Evolutionary conservation across 2,113 vertebrate species (phyloP).

Genomic region (Pedetes capensis): DNA sequence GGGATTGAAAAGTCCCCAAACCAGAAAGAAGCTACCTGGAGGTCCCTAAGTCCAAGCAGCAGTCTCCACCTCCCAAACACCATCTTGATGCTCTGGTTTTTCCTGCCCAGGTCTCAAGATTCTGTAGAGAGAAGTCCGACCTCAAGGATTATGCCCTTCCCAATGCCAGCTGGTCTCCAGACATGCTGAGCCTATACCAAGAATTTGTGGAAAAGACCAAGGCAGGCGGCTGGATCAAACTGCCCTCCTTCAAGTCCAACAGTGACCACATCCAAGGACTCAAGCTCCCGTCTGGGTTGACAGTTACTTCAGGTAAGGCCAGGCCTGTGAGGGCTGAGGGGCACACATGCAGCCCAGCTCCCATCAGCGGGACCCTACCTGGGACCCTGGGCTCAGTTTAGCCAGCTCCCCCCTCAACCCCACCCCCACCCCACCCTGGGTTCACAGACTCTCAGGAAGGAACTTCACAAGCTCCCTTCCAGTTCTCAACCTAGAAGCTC

Average conservation of each 20-base stretch:
- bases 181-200: conserved; percentile 84
- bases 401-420: background rate
- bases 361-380: background rate
- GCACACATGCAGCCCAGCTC: background rate
- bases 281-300: background rate
- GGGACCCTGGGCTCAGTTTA: background rate
- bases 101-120: conserved; percentile 59
- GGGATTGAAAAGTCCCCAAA: background rate
- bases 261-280: conserved; percentile 82
- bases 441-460: background rate
- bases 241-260: conserved; percentile 87
- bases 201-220: conserved; percentile 84
- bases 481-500: background rate
- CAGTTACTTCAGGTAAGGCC: conserved; percentile 40
- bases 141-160: conserved; percentile 86
- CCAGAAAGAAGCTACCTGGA: background rate
- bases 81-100: background rate
- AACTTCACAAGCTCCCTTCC: background rate
- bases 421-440: too few species aligned
- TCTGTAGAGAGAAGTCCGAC: conserved; percentile 33
- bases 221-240: conserved; percentile 80
- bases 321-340: too few species aligned
- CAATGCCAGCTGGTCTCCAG: conserved; percentile 88
- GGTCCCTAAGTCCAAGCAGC: background rate
- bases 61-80: background rate